phyloP scores from a whole-genome alignment of 2,113 vertebrate species.

The Vulpes ferrilata region DNA sequence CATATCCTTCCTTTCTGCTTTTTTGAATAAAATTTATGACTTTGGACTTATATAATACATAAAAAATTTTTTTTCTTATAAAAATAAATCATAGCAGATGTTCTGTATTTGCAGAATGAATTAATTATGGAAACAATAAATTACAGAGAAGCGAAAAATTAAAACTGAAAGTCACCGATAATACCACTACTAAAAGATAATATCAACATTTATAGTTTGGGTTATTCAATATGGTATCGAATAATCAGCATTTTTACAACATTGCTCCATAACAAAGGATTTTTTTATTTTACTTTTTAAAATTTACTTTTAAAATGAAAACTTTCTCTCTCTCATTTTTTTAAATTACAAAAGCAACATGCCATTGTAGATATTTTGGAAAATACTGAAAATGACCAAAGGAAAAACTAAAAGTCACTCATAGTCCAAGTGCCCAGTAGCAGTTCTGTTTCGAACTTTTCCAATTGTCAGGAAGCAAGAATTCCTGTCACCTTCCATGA shows the following conservation, averaged over 20 bases:
- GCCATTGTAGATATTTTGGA: neutral
- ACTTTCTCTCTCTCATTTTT: neutral
- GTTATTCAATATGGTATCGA: slow-evolving; percentile 19
- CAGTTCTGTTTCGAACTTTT: neutral
- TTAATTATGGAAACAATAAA: slow-evolving; percentile 45
- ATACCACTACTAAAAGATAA: neutral
- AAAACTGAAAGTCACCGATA: neutral
- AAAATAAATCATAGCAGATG: slow-evolving; percentile 55
- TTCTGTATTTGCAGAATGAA: slow-evolving; percentile 1
- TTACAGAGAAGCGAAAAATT: neutral
- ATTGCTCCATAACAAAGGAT: neutral
- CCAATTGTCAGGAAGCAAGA: neutral
- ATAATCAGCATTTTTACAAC: slow-evolving; percentile 30
- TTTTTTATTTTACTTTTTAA: too few species aligned
- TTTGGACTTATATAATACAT: neutral
- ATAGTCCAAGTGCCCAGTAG: neutral
- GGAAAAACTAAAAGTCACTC: slow-evolving; percentile 1
- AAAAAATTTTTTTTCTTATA: neutral
- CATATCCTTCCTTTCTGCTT: neutral
- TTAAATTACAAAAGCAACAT: slow-evolving; percentile 41
- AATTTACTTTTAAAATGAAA: slow-evolving; percentile 52
- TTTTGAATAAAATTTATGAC: slow-evolving; percentile 47
- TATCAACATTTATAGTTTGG: neutral
- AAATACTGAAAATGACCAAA: slow-evolving; percentile 32
- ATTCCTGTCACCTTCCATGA: neutral